phyloP scores from a whole-genome alignment of 2,113 vertebrate genomes.

The Rhinolophus ferrumequinum region DNA sequence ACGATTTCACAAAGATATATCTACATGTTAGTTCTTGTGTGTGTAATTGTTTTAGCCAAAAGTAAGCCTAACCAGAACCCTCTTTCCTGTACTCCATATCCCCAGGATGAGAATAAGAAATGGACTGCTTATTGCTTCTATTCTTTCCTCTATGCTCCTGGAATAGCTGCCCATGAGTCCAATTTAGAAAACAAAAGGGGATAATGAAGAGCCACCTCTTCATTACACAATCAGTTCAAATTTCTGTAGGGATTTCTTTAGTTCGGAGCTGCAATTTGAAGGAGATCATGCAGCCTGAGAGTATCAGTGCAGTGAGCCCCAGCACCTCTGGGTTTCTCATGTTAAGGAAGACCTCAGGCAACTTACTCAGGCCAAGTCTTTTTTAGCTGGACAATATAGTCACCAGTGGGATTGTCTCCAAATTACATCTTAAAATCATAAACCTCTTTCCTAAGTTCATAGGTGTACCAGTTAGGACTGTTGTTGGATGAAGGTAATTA shows the following conservation, averaged over 20 bases:
- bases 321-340: background rate
- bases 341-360: background rate
- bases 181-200: constrained; percentile 56
- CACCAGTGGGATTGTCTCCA: background rate
- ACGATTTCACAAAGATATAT: background rate
- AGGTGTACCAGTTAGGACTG: background rate
- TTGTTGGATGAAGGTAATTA: background rate
- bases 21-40: background rate
- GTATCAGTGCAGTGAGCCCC: background rate
- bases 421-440: background rate
- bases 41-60: constrained; percentile 30
- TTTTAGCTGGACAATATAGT: background rate
- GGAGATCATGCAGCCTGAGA: background rate
- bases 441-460: background rate
- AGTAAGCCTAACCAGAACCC: background rate
- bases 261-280: background rate
- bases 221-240: constrained; percentile 64
- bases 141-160: background rate
- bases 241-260: constrained; percentile 54
- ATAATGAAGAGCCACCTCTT: constrained; percentile 69
- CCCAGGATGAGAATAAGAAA: background rate
- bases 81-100: background rate
- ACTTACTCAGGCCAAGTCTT: background rate
- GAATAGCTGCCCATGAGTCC: constrained; percentile 64
- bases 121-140: background rate